Base-by-base conservation (phyloP, 1,140 invertebrate species). In the Trypoxylus dichotomus region DNA sequence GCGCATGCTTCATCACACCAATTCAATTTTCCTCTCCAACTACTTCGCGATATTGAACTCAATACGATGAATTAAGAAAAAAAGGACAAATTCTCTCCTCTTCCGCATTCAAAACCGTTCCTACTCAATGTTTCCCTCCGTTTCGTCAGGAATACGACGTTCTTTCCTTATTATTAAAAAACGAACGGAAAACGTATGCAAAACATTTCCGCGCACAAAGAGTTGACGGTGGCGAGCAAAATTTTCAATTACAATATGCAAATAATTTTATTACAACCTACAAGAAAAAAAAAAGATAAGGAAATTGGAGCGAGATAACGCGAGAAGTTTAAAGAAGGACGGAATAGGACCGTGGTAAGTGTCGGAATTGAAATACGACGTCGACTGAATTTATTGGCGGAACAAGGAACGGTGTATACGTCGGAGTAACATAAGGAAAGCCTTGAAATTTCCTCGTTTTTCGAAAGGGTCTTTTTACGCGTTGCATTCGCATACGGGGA, bases 221-320 rank as follows among this genome's bases (percentile, higher is more conserved):
- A 15, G 13, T 15, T n/a, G 47, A 1, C 1, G 13, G 15, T n/a
- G 47, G 6, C 43, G 43, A 47, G 43, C 5, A 11, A 63, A 63
- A 63, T 68, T 68, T 68, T 68, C 60, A 68, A 68, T 68, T 68
- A 68, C 60, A 68, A 68, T 68, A 68, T 68, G 60, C 60, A 68
- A 68, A 68, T 68, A 68, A 68, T 68, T 68, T 68, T 68, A 68
- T 68, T 68, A 68, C 60, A 68, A 68, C 60, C n/a, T 68, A 68
- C 60, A 68, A 27, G 60, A 29, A 68, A 68, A 24, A 29, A 68
- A 27, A 15, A 11, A 21, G 60, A 27, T 11, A 63, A 11, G 21
- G 2, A 19, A 2, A 10, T 2, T 63, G 58, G 11, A 63, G 2
- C 2, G 21, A 63, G 58, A 27, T 63, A 19, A 2, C 11, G 21